These are phyloP conservation scores for Pseudochaenichthys georgianus DNA, from an alignment of 2,797 vertebrate species.

Conservation along the genomic window DNA sequence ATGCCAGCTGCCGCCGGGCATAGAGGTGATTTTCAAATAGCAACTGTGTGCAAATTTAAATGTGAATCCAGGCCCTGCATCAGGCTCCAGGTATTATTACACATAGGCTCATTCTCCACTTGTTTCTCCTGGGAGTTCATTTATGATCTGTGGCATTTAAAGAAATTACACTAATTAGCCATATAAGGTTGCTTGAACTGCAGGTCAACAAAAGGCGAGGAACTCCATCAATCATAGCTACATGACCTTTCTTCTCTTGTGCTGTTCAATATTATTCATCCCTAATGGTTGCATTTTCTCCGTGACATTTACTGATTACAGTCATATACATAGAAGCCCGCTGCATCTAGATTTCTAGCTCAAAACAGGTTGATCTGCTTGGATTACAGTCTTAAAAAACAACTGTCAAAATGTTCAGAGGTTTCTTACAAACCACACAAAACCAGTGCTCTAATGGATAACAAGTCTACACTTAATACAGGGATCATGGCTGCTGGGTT, in stretches of 20 bases:
- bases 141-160: constrained; percentile 42
- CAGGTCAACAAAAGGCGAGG: constrained; percentile 21
- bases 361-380: neutral
- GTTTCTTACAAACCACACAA: neutral
- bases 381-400: neutral
- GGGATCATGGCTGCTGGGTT: constrained; percentile 34
- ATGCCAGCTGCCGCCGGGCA: constrained; percentile 47
- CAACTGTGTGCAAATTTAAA: constrained; percentile 36
- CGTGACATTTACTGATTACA: constrained; percentile 14
- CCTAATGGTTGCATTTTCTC: constrained; percentile 5
- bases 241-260: constrained; percentile 1
- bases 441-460: neutral
- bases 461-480: neutral
- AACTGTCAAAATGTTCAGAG: neutral
- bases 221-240: neutral
- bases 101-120: constrained; percentile 2
- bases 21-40: constrained; percentile 48
- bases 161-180: constrained; percentile 32
- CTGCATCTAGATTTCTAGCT: neutral
- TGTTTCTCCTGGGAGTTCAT: constrained; percentile 20
- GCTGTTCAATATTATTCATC: constrained; percentile 6
- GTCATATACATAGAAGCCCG: neutral
- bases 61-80: constrained; percentile 1
- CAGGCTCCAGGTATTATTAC: constrained; percentile 15
- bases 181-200: constrained; percentile 3